A percentile compares a stretch with the other conserved stretches of the same genome.
Evolutionary conservation across 2,797 vertebrate genomes (phyloP).

Genomic region (Gambelia wislizenii): DNA sequence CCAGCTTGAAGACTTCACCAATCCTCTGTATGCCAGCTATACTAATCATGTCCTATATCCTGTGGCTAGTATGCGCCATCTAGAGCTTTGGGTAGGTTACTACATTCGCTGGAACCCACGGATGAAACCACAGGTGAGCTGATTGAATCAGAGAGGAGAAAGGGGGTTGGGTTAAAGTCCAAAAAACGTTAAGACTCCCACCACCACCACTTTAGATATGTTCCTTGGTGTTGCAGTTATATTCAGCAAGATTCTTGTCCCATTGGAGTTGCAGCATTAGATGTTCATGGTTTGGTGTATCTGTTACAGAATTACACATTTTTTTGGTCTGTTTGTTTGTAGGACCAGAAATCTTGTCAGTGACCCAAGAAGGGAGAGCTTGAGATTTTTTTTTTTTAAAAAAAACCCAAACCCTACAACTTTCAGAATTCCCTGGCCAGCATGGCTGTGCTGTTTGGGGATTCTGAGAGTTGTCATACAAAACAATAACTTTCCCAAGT

Average conservation of each 20-base stretch:
- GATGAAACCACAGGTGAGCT: conserved; percentile 91
- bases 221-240: background rate
- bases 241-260: background rate
- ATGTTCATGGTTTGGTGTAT: background rate
- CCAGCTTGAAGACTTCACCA: conserved; percentile 95
- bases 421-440: too few species aligned
- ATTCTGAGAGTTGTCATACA: too few species aligned
- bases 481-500: too few species aligned
- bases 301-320: background rate
- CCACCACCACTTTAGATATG: background rate
- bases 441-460: too few species aligned
- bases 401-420: too few species aligned
- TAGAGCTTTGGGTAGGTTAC: conserved; percentile 97
- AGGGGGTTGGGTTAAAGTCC: background rate
- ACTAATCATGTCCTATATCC: conserved; percentile 95
- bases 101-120: conserved; percentile 98
- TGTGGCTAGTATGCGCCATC: conserved; percentile 94
- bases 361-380: too few species aligned
- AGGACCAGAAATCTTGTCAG: background rate
- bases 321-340: background rate
- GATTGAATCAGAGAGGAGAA: background rate
- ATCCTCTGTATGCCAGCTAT: conserved; percentile 94
- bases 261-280: too few species aligned
- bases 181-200: too few species aligned
- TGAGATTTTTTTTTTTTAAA: too few species aligned